Evolutionary conservation across 2,797 vertebrate species (phyloP).

Genomic region (Sylvia borin): DNA sequence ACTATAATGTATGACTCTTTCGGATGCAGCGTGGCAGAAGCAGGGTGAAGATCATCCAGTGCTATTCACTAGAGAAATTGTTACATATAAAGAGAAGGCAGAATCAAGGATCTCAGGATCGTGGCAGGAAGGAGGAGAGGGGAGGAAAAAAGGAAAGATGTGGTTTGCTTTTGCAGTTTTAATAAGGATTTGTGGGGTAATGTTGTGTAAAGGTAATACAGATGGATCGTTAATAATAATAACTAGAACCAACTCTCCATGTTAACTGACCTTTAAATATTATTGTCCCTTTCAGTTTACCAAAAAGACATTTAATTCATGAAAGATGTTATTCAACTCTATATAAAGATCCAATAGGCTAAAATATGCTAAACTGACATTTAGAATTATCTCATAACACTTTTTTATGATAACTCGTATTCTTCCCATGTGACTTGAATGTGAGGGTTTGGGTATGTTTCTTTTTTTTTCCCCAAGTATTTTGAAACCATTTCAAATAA

Average conservation of each 20-base stretch:
- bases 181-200: conserved; percentile 50
- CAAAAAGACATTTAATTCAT: conserved; percentile 72
- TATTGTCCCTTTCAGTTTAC: conserved; percentile 73
- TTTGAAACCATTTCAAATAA: conserved; percentile 73
- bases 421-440: conserved; percentile 74
- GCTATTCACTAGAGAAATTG: conserved; percentile 19
- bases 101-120: neutral
- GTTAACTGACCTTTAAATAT: conserved; percentile 78
- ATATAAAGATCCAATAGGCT: conserved; percentile 69
- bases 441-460: neutral
- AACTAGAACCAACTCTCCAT: conserved; percentile 61
- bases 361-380: conserved; percentile 79
- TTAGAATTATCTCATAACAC: conserved; percentile 75
- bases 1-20: conserved; percentile 37
- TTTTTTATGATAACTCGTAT: conserved; percentile 62
- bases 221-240: conserved; percentile 62
- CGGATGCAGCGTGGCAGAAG: conserved; percentile 7
- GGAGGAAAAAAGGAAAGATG: neutral
- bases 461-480: neutral
- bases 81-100: neutral
- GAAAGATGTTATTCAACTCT: conserved; percentile 70
- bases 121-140: neutral
- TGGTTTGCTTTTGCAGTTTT: conserved; percentile 13
- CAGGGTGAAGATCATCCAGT: conserved; percentile 29
- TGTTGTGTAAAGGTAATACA: conserved; percentile 66